Evolutionary conservation across 2,113 vertebrate genomes (phyloP).

Genomic region (Puffinus mauretanicus): DNA sequence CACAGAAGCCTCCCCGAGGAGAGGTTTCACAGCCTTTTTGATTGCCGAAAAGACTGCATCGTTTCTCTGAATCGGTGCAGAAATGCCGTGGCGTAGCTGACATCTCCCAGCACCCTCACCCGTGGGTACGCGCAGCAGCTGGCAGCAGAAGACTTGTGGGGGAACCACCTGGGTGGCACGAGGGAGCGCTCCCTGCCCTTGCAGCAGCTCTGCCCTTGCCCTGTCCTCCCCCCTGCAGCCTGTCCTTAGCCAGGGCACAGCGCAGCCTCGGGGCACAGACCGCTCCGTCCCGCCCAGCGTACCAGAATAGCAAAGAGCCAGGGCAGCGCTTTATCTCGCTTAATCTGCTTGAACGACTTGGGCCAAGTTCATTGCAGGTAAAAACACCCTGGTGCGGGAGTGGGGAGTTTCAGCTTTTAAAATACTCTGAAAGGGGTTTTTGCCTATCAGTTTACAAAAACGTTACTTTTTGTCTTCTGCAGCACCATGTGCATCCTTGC

Average conservation of each 20-base stretch:
- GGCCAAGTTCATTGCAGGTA: background rate
- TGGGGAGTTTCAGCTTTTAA: background rate
- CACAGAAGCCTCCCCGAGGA: background rate
- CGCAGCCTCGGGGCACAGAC: background rate
- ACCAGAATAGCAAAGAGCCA: background rate
- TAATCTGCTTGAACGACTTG: background rate
- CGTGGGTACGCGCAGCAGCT: rapidly evolving
- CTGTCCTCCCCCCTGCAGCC: background rate
- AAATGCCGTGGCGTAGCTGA: rapidly evolving
- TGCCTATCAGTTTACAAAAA: background rate
- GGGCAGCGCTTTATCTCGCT: background rate
- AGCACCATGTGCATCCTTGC: conserved; percentile 88
- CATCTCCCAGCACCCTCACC: background rate
- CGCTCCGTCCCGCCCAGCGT: background rate
- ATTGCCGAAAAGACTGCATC: rapidly evolving
- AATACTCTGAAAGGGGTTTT: background rate
- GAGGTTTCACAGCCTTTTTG: background rate
- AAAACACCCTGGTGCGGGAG: background rate
- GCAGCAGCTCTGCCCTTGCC: background rate
- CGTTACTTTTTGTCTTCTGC: background rate
- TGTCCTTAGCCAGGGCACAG: background rate
- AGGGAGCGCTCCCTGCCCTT: background rate
- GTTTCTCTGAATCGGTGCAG: background rate
- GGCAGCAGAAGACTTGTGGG: rapidly evolving
- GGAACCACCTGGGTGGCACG: background rate